Percentiles rank a stretch among this genome's conserved stretches.
phyloP scores from a whole-genome alignment of 1,140 invertebrate species.

The Pachypsylla venusta region DNA sequence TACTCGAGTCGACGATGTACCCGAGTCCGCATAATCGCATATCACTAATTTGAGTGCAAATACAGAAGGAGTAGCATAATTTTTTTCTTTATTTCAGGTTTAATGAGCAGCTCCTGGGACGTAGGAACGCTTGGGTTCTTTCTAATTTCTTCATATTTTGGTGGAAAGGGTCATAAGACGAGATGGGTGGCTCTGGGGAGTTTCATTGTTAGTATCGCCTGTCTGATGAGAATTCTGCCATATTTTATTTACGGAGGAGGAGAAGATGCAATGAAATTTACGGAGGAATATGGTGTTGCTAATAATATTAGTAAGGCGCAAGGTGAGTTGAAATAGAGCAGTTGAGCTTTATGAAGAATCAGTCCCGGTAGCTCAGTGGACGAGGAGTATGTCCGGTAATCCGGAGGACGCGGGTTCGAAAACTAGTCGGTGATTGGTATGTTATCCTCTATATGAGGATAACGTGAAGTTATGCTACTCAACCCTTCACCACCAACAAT shows the following conservation, averaged over 20 bases:
- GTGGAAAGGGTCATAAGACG: conserved; percentile 20
- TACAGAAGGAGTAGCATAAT: neutral
- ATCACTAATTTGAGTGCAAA: neutral
- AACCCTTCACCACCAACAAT: too few species aligned
- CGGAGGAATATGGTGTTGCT: neutral
- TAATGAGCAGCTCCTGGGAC: conserved; percentile 20
- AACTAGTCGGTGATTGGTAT: too few species aligned
- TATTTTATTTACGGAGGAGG: conserved; percentile 20
- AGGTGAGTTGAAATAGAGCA: too few species aligned
- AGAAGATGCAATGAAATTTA: conserved; percentile 11
- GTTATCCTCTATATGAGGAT: too few species aligned
- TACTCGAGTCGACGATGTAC: neutral
- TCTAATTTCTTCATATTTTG: conserved; percentile 18
- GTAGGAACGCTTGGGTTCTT: conserved; percentile 17
- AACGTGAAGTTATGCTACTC: too few species aligned
- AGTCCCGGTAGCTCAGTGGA: too few species aligned
- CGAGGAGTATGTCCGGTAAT: too few species aligned
- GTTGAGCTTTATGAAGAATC: too few species aligned
- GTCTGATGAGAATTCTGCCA: conserved; percentile 16
- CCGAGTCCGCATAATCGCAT: neutral
- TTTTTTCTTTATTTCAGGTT: conserved; percentile 13
- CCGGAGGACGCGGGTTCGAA: too few species aligned
- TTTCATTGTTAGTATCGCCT: conserved; percentile 16
- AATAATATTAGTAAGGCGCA: neutral
- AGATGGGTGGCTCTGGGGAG: conserved; percentile 19